phyloP scores from a whole-genome alignment of 2,797 vertebrate genomes.

The Gambusia yucatana region DNA sequence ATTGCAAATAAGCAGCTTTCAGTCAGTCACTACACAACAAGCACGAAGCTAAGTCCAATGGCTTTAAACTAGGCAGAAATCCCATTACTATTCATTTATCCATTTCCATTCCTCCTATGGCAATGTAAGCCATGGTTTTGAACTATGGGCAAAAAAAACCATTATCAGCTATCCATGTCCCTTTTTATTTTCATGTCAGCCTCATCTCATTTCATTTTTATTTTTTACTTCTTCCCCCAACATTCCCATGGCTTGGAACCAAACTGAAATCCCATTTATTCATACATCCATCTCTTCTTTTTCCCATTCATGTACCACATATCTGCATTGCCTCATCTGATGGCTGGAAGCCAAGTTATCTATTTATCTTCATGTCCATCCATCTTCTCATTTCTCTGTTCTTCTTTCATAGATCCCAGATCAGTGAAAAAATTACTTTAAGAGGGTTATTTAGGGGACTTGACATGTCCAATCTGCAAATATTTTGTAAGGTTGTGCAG shows the following conservation, averaged over 20 bases:
- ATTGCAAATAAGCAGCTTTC: conserved; percentile 78
- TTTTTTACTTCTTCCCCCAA: conserved; percentile 19
- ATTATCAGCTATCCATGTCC: conserved; percentile 59
- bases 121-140: conserved; percentile 41
- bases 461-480: not conserved
- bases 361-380: conserved; percentile 52
- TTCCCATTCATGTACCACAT: conserved; percentile 21
- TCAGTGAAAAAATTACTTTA: conserved; percentile 2
- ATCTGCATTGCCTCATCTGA: conserved; percentile 31
- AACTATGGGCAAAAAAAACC: conserved; percentile 43
- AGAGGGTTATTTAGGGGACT: conserved; percentile 1
- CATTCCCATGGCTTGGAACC: conserved; percentile 63
- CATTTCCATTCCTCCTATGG: conserved; percentile 47
- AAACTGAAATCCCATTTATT: conserved; percentile 66
- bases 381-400: conserved; percentile 31
- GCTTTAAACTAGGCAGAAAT: conserved; percentile 72
- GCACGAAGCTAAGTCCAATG: conserved; percentile 71
- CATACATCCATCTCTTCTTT: conserved; percentile 40
- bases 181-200: conserved; percentile 59
- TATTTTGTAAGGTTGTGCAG: not conserved
- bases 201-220: conserved; percentile 42
- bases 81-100: conserved; percentile 70
- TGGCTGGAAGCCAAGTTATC: conserved; percentile 49
- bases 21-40: conserved; percentile 72
- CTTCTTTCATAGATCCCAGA: not conserved